phyloP scores from a whole-genome alignment of 2,888 invertebrate species.

The Erebia epiphron region DNA sequence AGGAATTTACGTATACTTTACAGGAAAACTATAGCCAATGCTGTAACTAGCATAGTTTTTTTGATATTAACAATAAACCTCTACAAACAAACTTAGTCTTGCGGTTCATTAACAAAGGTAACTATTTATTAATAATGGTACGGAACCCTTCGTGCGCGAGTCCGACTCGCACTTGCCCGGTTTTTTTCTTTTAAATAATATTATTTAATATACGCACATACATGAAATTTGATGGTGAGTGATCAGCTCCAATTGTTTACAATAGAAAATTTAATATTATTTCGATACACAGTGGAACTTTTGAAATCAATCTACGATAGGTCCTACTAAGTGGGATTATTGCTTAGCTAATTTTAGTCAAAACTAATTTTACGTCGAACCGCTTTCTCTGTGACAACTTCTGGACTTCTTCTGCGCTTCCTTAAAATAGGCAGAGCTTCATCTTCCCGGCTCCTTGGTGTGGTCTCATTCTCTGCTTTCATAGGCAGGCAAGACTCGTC shows the following conservation, averaged over 20 bases:
- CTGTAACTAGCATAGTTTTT: too few relatives aligned
- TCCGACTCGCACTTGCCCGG: too few relatives aligned
- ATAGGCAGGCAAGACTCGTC: constrained; percentile 42
- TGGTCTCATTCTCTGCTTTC: constrained; percentile 53
- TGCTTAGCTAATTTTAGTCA: constrained; percentile 38
- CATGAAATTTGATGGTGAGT: not conserved
- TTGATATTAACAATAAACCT: too few relatives aligned
- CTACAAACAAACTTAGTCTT: too few relatives aligned
- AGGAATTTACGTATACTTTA: too few relatives aligned
- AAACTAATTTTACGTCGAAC: constrained; percentile 58
- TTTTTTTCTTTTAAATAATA: not conserved
- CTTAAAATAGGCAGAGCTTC: constrained; percentile 43
- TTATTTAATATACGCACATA: too few relatives aligned
- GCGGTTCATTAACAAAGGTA: too few relatives aligned
- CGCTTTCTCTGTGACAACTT: constrained; percentile 40
- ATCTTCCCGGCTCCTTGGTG: constrained; percentile 51
- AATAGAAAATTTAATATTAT: not conserved
- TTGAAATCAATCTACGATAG: not conserved
- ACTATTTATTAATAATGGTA: too few relatives aligned
- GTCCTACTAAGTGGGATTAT: not conserved
- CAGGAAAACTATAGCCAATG: too few relatives aligned
- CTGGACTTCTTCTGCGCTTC: constrained; percentile 38
- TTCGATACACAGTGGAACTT: constrained; percentile 16
- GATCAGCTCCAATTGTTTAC: not conserved
- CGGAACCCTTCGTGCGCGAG: too few relatives aligned